phyloP scores from a whole-genome alignment of 2,888 invertebrate genomes.

The Orgyia antiqua region DNA sequence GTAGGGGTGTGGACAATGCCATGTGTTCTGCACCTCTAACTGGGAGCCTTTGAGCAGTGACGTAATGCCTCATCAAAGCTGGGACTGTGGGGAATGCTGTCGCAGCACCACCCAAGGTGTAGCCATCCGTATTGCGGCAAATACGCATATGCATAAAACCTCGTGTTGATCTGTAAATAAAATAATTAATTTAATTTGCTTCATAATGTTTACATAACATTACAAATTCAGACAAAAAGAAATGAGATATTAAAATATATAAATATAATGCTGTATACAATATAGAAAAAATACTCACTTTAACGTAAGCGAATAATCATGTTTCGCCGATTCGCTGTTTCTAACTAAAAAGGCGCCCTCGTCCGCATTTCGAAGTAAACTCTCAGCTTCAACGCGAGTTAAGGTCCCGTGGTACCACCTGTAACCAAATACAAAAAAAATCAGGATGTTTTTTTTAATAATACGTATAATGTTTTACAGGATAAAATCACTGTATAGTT shows the following conservation, averaged over 20 bases:
- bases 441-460: neutral
- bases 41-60: conserved; percentile 92
- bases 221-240: too few relatives aligned
- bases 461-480: too few relatives aligned
- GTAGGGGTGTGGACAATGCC: conserved; percentile 94
- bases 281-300: conserved; percentile 83
- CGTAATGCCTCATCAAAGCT: conserved; percentile 95
- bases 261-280: neutral
- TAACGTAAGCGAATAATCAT: conserved; percentile 95
- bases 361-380: conserved; percentile 86
- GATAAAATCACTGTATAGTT: too few relatives aligned
- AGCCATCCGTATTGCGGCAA: conserved; percentile 87
- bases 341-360: conserved; percentile 97
- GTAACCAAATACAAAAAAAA: conserved; percentile 24
- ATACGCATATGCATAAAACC: conserved; percentile 99
- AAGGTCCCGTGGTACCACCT: conserved; percentile 98
- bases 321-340: conserved; percentile 94
- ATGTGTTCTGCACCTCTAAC: conserved; percentile 98
- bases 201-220: neutral
- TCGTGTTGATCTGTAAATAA: conserved; percentile 87
- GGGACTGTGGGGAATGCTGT: conserved; percentile 95
- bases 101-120: conserved; percentile 94
- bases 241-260: neutral
- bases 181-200: neutral
- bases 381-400: conserved; percentile 93